Evolutionary conservation across 2,113 vertebrate species (phyloP), one percentile per base, ranked within the genome.

Genomic region (Charina bottae): DNA sequence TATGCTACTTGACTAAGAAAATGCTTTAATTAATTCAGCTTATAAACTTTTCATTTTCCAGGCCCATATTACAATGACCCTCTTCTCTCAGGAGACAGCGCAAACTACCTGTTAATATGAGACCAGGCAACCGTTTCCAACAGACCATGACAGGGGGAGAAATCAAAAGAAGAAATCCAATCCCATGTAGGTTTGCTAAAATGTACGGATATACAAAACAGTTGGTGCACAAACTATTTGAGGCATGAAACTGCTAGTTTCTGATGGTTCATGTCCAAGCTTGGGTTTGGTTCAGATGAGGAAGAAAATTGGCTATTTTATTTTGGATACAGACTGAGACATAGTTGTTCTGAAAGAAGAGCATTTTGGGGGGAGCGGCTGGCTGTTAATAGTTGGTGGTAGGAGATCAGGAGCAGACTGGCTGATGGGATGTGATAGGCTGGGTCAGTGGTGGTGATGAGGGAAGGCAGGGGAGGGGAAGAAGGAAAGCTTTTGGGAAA

Each of bases 31-130:
- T 37, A 93, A 86, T 1, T 6, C 0, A 91, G 37, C 21, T 28
- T 83, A 54, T 90, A 89, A 83, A 85, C 59, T 2, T 54, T 88
- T 87, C 42, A 3, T 83, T 85, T 89, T 90, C 92, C 59, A 11
- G 23, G 0, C 13, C 87, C 24, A 24, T 55, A 33, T 0, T 64
- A 49, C 9, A 28, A 85, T 53, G 21, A n/a, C 1, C 0, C 26
- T 19, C 23, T 23, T 33, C 58, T 9, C 62, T 9, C n/a, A 49
- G 62, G 58, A 42, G 1, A 68, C 24, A 59, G 37, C 1, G 15
- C n/a, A 2, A 78, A 78, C n/a, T 33, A 37, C 68, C 19, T 78
- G n/a, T 37, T 17, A 37, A 78, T 19, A 37, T 37, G 15, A 37
- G 58, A 42, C 33, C 56, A 23, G 21, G 21, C 5, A 42, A 49